These are phyloP conservation scores for Phaonia tiefii DNA, from an alignment of 2,888 invertebrate species.

Conservation along the genomic window DNA sequence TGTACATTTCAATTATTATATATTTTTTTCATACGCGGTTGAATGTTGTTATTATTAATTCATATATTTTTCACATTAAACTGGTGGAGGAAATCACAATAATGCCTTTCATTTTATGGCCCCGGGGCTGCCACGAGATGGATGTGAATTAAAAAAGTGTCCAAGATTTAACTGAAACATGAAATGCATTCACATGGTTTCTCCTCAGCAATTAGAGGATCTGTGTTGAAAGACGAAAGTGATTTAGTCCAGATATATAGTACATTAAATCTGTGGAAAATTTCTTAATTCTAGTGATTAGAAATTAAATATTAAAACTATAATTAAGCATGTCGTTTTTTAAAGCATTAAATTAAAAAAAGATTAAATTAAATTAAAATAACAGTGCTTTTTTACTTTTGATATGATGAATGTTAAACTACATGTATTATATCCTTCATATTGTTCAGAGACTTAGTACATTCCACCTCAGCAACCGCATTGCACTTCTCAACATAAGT, in stretches of 20 bases:
- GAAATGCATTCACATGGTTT: background rate
- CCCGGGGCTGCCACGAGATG: background rate
- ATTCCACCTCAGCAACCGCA: background rate
- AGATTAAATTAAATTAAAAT: too few relatives aligned
- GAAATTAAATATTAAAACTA: too few relatives aligned
- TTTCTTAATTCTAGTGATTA: too few relatives aligned
- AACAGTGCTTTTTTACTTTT: too few relatives aligned
- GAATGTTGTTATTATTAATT: conserved; percentile 29
- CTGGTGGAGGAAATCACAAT: background rate
- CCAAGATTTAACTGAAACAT: background rate
- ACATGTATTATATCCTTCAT: too few relatives aligned
- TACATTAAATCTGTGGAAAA: too few relatives aligned
- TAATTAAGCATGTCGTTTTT: too few relatives aligned
- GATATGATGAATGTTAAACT: too few relatives aligned
- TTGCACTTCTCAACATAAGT: background rate
- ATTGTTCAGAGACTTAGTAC: too few relatives aligned
- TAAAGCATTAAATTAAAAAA: too few relatives aligned
- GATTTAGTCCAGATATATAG: background rate
- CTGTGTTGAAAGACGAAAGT: background rate
- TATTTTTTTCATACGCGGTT: conserved; percentile 1
- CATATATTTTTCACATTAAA: background rate
- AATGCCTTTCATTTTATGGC: background rate
- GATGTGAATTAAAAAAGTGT: conserved; percentile 7
- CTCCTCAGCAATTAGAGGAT: background rate
- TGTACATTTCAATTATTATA: conserved; percentile 30